Percentiles rank a stretch among this genome's conserved stretches.
Conservation (phyloP, 1,140 invertebrate species). For the Himalopsyche phryganea region DNA sequence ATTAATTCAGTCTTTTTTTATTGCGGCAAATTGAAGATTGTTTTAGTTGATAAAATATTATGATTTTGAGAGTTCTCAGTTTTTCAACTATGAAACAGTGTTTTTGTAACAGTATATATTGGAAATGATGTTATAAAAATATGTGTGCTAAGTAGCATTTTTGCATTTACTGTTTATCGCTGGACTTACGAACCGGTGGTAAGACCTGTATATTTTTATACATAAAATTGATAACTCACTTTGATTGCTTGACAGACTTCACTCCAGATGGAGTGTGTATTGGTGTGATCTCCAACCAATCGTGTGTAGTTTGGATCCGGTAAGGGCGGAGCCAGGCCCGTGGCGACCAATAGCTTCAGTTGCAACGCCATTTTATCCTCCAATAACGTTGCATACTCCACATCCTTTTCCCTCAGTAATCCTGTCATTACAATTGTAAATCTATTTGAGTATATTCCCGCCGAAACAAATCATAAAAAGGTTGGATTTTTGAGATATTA, state of each 20-base stretch:
- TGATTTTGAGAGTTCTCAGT: too few species aligned
- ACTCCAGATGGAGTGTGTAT: slow-evolving; percentile 65
- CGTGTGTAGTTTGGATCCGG: slow-evolving; percentile 47
- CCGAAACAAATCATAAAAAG: background rate
- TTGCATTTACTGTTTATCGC: too few species aligned
- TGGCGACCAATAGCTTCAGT: slow-evolving; percentile 65
- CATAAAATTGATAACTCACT: slow-evolving; percentile 39
- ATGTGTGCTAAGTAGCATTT: too few species aligned
- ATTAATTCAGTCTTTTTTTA: too few species aligned
- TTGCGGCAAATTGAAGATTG: too few species aligned
- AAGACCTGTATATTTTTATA: too few species aligned
- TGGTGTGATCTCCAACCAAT: slow-evolving; percentile 43
- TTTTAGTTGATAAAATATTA: too few species aligned
- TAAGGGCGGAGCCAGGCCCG: slow-evolving; percentile 23
- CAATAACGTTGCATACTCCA: slow-evolving; percentile 76
- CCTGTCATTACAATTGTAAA: slow-evolving; percentile 5
- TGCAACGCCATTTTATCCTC: slow-evolving; percentile 88
- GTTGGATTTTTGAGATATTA: too few species aligned
- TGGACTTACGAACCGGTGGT: too few species aligned
- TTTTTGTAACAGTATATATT: too few species aligned
- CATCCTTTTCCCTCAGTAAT: slow-evolving; percentile 75
- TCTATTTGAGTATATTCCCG: background rate
- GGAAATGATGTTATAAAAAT: too few species aligned
- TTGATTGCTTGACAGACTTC: slow-evolving; percentile 68
- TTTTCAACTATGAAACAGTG: too few species aligned